Percentiles rank a stretch among this genome's conserved stretches.
These are phyloP conservation scores for Pogonocichla stellata DNA, from an alignment of 2,113 vertebrate species.

Conservation along the genomic window DNA sequence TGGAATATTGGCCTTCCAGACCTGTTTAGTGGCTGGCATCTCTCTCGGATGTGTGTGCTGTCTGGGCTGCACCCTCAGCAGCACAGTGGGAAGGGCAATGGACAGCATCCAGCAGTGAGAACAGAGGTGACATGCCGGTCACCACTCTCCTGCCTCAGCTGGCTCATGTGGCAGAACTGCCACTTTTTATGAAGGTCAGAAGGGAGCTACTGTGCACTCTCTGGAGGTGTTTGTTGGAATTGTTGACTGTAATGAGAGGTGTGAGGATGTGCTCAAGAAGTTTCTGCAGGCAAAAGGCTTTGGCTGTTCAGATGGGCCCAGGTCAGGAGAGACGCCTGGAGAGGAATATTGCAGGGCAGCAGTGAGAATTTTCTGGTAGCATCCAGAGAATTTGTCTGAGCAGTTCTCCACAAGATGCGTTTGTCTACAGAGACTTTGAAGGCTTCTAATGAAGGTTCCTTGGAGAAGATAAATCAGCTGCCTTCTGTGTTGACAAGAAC, in stretches of 20 bases:
- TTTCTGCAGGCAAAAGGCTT: not conserved
- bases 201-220: not conserved
- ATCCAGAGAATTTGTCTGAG: not conserved
- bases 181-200: not conserved
- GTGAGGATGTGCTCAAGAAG: not conserved
- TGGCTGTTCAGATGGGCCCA: not conserved
- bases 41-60: not conserved
- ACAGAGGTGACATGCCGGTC: not conserved
- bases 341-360: rapidly evolving
- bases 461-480: not conserved
- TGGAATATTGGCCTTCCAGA: not conserved
- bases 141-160: not conserved
- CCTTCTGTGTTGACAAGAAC: rapidly evolving
- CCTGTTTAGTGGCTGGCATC: not conserved
- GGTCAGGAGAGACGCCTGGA: not conserved
- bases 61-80: not conserved
- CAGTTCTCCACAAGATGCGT: rapidly evolving
- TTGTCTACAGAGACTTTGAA: not conserved
- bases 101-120: not conserved
- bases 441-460: not conserved
- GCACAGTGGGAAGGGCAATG: rapidly evolving
- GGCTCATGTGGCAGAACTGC: not conserved
- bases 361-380: not conserved
- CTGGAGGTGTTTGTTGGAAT: not conserved
- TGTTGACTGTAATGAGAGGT: not conserved